Percentiles rank a stretch among this genome's conserved stretches.
Evolutionary conservation across 2,797 vertebrate species (phyloP).

Genomic region (Scolopax rusticola): DNA sequence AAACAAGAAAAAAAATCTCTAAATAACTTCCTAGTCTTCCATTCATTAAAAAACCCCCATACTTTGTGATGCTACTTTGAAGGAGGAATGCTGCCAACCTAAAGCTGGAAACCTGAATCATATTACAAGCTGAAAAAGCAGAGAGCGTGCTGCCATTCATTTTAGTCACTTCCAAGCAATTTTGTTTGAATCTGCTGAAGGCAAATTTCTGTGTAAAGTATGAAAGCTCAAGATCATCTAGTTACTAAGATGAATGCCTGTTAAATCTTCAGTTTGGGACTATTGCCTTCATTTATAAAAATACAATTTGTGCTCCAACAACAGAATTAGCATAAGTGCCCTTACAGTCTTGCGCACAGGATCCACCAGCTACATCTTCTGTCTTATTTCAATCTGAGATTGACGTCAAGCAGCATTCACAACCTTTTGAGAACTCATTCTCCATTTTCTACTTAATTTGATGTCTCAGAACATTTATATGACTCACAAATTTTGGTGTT

Average conservation of each 20-base stretch:
- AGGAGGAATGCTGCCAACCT: neutral
- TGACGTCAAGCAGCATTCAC: slow-evolving; percentile 76
- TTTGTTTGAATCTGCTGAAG: neutral
- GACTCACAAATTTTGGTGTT: slow-evolving; percentile 72
- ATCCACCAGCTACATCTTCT: slow-evolving; percentile 59
- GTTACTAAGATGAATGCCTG: slow-evolving; percentile 56
- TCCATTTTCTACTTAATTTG: slow-evolving; percentile 73
- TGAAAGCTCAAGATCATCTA: slow-evolving; percentile 51
- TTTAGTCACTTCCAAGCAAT: slow-evolving; percentile 48
- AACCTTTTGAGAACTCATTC: slow-evolving; percentile 71
- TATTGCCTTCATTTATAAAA: slow-evolving; percentile 66
- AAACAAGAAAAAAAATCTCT: neutral
- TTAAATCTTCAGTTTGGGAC: slow-evolving; percentile 48
- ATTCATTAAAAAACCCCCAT: neutral
- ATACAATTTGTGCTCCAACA: slow-evolving; percentile 51
- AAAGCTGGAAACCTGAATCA: neutral
- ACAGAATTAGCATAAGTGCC: slow-evolving; percentile 66
- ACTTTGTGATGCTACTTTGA: neutral
- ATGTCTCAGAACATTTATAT: slow-evolving; percentile 68
- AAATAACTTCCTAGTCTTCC: neutral
- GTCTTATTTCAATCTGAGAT: slow-evolving; percentile 60
- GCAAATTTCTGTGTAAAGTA: slow-evolving; percentile 27
- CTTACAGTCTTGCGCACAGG: slow-evolving; percentile 42
- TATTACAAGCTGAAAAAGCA: slow-evolving; percentile 11
- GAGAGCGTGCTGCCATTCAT: slow-evolving; percentile 39